Evolutionary conservation across 1,140 invertebrate genomes (phyloP).

Genomic region (Kradibia gibbosae): DNA sequence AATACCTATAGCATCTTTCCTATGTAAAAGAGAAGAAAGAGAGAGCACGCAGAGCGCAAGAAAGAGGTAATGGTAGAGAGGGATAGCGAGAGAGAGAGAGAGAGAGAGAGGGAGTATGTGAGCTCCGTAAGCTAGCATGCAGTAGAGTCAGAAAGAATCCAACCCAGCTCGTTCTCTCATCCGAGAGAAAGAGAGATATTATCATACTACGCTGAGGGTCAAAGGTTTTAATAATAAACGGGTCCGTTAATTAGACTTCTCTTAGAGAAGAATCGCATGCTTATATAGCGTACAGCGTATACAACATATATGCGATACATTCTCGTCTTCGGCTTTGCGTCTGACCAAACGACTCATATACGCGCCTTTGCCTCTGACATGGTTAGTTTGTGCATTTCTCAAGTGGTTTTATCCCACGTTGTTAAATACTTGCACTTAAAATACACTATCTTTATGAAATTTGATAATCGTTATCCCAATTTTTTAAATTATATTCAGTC

Average conservation of each 20-base stretch:
- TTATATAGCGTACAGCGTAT: slow-evolving; percentile 7
- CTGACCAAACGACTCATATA: background rate
- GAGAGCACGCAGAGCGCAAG: background rate
- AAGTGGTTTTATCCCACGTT: background rate
- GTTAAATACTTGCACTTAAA: background rate
- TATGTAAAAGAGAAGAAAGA: background rate
- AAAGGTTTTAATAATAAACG: slow-evolving; percentile 50
- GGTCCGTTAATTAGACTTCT: slow-evolving; percentile 48
- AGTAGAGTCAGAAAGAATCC: slow-evolving; percentile 29
- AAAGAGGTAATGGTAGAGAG: slow-evolving; percentile 7
- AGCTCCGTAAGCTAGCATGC: background rate
- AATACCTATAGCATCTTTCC: too few species aligned
- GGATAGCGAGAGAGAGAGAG: background rate
- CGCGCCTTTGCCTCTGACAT: background rate
- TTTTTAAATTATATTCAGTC: too few species aligned
- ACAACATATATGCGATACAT: slow-evolving; percentile 4
- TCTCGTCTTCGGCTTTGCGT: background rate
- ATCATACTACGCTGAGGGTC: slow-evolving; percentile 46
- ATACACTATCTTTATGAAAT: background rate
- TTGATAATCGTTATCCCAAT: background rate
- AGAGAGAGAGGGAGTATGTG: background rate
- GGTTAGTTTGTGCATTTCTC: background rate
- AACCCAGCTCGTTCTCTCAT: slow-evolving; percentile 22
- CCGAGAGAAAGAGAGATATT: slow-evolving; percentile 45
- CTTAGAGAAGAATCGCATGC: slow-evolving; percentile 41